Conservation (phyloP, 1,140 invertebrate species). For the Pteromalus puparum region DNA sequence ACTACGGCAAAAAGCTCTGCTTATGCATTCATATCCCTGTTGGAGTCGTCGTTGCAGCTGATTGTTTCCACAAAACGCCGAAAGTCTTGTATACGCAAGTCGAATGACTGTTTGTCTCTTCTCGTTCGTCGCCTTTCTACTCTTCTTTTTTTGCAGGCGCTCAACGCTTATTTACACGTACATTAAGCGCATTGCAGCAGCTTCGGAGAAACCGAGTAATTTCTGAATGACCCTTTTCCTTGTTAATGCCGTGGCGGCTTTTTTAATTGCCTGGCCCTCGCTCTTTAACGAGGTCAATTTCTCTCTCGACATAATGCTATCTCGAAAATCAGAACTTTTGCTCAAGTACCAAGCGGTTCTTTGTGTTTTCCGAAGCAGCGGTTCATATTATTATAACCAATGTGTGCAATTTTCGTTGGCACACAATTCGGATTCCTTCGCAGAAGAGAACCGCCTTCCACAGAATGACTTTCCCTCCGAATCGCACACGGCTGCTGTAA, state of each 20-base stretch:
- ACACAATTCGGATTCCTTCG: not conserved
- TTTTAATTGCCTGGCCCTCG: not conserved
- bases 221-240: slow-evolving; percentile 3
- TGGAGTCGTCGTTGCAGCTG: slow-evolving; percentile 64
- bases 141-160: not conserved
- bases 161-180: not conserved
- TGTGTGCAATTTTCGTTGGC: not conserved
- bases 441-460: not conserved
- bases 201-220: not conserved
- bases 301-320: too few species aligned
- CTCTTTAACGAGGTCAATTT: slow-evolving; percentile 3
- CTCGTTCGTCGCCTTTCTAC: not conserved
- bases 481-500: not conserved
- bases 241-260: not conserved
- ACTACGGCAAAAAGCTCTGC: slow-evolving; percentile 61
- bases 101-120: not conserved
- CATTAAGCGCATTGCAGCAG: not conserved
- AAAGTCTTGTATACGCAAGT: slow-evolving; percentile 36
- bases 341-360: too few species aligned
- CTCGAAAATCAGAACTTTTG: too few species aligned
- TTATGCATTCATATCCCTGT: slow-evolving; percentile 75
- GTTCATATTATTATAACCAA: too few species aligned
- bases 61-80: slow-evolving; percentile 72
- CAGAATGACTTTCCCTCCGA: not conserved
- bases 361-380: too few species aligned